A percentile compares a stretch with the other conserved stretches of the same genome.
Evolutionary conservation across 2,797 vertebrate species (phyloP).

Genomic region (Garrulus glandarius): DNA sequence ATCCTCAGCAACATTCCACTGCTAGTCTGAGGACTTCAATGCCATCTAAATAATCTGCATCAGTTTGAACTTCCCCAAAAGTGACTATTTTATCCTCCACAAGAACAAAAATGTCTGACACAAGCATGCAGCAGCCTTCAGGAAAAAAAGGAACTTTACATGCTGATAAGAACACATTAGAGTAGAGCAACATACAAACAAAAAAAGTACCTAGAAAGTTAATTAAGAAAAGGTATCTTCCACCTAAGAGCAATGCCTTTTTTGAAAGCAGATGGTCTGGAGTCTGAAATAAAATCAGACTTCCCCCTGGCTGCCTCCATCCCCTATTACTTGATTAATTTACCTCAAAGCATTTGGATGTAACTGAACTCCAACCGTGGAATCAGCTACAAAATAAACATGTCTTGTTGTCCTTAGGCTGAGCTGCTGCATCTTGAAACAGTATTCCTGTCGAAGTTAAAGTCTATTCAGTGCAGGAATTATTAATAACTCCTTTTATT

Average conservation of each 20-base stretch:
- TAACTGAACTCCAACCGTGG: not conserved
- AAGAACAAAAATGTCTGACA: not conserved
- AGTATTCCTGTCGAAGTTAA: not conserved
- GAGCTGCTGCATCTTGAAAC: not conserved
- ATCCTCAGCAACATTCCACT: not conserved
- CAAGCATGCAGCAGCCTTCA: not conserved
- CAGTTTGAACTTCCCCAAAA: not conserved
- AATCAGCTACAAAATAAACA: not conserved
- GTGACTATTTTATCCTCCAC: not conserved
- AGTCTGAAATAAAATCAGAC: not conserved
- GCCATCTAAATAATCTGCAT: not conserved
- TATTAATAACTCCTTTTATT: not conserved
- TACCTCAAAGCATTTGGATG: not conserved
- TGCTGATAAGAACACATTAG: not conserved
- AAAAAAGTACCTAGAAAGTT: not conserved
- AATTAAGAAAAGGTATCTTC: not conserved
- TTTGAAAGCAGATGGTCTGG: not conserved
- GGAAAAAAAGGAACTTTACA: not conserved
- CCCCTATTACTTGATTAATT: not conserved
- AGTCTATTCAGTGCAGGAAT: not conserved
- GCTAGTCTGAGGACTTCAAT: not conserved
- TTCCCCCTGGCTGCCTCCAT: not conserved
- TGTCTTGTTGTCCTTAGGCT: not conserved
- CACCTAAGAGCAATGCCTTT: not conserved
- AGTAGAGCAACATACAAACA: not conserved